Evolutionary conservation across 2,888 invertebrate species (phyloP).

Genomic region (Aricia artaxerxes): DNA sequence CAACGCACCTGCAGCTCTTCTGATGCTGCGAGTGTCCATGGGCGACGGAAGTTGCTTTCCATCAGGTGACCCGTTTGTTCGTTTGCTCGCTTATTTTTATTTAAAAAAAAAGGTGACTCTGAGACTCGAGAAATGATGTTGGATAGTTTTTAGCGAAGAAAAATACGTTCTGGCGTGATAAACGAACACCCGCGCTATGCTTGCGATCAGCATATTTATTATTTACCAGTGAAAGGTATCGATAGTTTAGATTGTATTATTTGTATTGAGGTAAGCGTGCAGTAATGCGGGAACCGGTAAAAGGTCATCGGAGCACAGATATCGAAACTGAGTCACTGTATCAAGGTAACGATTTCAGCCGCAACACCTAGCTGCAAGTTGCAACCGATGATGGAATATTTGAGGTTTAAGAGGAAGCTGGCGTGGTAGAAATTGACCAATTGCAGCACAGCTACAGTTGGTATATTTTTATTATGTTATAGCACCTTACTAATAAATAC

Average conservation of each 20-base stretch:
- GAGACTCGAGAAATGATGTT: too few relatives aligned
- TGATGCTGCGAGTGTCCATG: too few relatives aligned
- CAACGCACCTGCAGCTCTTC: too few relatives aligned
- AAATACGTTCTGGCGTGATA: too few relatives aligned
- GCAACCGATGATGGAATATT: constrained; percentile 29
- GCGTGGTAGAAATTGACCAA: not conserved
- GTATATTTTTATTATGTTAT: too few relatives aligned
- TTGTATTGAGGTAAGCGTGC: constrained; percentile 51
- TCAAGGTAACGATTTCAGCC: constrained; percentile 72
- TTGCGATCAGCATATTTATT: not conserved
- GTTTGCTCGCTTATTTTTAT: too few relatives aligned
- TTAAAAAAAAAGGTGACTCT: too few relatives aligned
- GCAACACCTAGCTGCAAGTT: constrained; percentile 40
- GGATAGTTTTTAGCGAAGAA: too few relatives aligned
- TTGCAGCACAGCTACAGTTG: not conserved
- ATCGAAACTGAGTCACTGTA: constrained; percentile 77
- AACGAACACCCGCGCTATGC: too few relatives aligned
- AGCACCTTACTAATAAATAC: too few relatives aligned
- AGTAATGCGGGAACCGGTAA: constrained; percentile 63
- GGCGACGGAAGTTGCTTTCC: too few relatives aligned
- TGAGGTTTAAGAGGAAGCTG: not conserved
- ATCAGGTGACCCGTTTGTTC: too few relatives aligned
- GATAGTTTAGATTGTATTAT: constrained; percentile 26
- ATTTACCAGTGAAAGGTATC: constrained; percentile 15
- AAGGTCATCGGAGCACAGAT: constrained; percentile 75